Evolutionary conservation across 2,888 invertebrate species (phyloP), one percentile per base, ranked within the genome.

Genomic region (Diarsia dahlii): DNA sequence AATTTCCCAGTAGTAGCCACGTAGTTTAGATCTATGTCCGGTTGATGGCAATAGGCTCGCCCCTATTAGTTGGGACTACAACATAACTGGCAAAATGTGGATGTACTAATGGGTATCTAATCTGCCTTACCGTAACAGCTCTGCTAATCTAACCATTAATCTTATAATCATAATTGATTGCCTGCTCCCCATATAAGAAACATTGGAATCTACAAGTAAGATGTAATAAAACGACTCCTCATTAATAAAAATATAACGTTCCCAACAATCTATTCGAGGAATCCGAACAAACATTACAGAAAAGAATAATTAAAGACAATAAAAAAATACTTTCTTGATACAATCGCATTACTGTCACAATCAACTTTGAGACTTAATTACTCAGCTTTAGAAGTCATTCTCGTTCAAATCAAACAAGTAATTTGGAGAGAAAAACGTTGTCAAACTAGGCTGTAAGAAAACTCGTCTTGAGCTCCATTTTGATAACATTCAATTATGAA

Each of bases 401-500:
- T 89, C 66, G 72, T 71, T 76, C 78, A 84, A 68, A 84, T 86
- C 84, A 88, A 92, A 90, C 88, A 91, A 89, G 88, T 84, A 89
- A 90, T 91, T 90, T 83, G 76, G 78, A 82, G 64, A 77, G 84
- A 86, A 86, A 86, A 89, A 73, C 80, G 72, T 83, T 58, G 74
- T 71, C 78, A 84, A 88, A 73, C 86, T 87, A 83, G 85, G 82
- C 83, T 84, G 88, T 91, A 90, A 84, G 87, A 87, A 91, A 89
- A 89, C 85, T 90, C 89, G 65, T 78, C 85, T 87, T 85, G 83
- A 91, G 88, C 91, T 91, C 63, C 89, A 88, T 93, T 92, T 90
- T 91, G 92, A 93, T 91, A 93, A 91, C 90, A 91, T 93, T 93
- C 92, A 93, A 94, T 94, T 93, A 93, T 89, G 89, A 91, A 90